phyloP scores from a whole-genome alignment of 2,888 invertebrate species.

The Sabatieria punctata region DNA sequence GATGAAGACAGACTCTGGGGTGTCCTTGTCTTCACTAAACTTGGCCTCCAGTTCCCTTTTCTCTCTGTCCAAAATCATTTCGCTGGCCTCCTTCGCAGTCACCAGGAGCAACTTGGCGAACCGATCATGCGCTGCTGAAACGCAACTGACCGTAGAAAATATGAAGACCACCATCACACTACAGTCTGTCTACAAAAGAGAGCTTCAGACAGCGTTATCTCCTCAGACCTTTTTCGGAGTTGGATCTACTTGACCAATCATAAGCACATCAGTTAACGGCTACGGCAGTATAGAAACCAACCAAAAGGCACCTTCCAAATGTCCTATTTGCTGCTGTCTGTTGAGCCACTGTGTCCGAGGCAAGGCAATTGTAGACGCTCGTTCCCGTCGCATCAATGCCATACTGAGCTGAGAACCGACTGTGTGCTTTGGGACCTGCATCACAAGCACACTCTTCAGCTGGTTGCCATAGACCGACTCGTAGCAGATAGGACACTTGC shows the following conservation, averaged over 20 bases:
- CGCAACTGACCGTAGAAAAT: too few species aligned
- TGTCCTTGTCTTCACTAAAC: slow-evolving; percentile 44
- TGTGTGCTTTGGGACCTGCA: slow-evolving; percentile 33
- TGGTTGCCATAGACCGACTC: slow-evolving; percentile 60
- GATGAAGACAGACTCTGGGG: slow-evolving; percentile 66
- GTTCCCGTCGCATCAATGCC: slow-evolving; percentile 66
- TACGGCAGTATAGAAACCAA: too few species aligned
- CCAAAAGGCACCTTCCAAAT: not conserved
- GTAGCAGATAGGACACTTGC: slow-evolving; percentile 80
- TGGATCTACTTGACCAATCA: too few species aligned
- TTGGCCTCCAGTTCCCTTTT: slow-evolving; percentile 46
- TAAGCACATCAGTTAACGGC: too few species aligned
- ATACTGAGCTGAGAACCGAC: slow-evolving; percentile 54
- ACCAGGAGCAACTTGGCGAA: slow-evolving; percentile 54
- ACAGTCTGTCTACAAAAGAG: too few species aligned
- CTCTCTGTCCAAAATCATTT: slow-evolving; percentile 54
- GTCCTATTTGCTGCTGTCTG: not conserved
- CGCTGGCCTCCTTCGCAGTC: slow-evolving; percentile 45
- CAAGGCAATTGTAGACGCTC: slow-evolving; percentile 45
- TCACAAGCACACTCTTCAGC: slow-evolving; percentile 53
- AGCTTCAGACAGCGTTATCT: too few species aligned
- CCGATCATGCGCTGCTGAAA: slow-evolving; percentile 19
- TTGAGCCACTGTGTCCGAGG: not conserved
- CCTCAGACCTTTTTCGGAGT: too few species aligned
- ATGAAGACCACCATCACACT: too few species aligned